Conservation (phyloP, 2,888 invertebrate genomes). For the Andrena trimmerana region DNA sequence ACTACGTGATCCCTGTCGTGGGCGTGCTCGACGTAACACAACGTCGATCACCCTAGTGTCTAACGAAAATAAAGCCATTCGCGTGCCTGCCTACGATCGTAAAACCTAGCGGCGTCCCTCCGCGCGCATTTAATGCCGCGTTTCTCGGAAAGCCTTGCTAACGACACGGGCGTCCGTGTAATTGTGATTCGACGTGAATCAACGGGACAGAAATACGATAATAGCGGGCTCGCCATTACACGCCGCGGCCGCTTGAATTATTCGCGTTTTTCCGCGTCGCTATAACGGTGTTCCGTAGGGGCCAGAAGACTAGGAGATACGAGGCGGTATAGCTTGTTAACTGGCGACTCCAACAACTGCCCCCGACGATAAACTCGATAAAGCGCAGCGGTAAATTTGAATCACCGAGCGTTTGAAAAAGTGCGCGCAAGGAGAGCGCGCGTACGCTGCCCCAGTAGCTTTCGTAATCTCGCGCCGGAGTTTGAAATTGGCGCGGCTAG, state of each 20-base stretch:
- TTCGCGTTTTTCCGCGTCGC: conserved; percentile 9
- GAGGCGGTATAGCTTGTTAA: neutral
- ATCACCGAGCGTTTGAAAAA: neutral
- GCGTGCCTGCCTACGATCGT: conserved; percentile 47
- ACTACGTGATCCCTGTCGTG: conserved; percentile 39
- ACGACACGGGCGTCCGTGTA: conserved; percentile 33
- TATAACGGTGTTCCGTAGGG: neutral
- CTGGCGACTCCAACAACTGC: neutral
- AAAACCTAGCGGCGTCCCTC: conserved; percentile 38
- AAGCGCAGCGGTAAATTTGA: neutral
- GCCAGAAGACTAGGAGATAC: neutral
- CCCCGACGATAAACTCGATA: too few relatives aligned
- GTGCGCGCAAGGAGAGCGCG: neutral
- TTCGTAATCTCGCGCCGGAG: conserved; percentile 20
- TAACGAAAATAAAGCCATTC: conserved; percentile 62
- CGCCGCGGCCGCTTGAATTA: neutral
- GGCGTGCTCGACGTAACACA: conserved; percentile 43
- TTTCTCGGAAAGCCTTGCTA: conserved; percentile 44
- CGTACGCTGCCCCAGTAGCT: neutral
- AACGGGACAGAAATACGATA: conserved; percentile 53
- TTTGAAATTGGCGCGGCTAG: conserved; percentile 23
- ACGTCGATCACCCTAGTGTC: conserved; percentile 45
- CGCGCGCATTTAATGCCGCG: conserved; percentile 41
- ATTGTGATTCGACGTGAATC: conserved; percentile 42
- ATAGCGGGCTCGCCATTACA: conserved; percentile 22